Evolutionary conservation across 2,888 invertebrate genomes (phyloP).

Genomic region (Sminthurides aquaticus): DNA sequence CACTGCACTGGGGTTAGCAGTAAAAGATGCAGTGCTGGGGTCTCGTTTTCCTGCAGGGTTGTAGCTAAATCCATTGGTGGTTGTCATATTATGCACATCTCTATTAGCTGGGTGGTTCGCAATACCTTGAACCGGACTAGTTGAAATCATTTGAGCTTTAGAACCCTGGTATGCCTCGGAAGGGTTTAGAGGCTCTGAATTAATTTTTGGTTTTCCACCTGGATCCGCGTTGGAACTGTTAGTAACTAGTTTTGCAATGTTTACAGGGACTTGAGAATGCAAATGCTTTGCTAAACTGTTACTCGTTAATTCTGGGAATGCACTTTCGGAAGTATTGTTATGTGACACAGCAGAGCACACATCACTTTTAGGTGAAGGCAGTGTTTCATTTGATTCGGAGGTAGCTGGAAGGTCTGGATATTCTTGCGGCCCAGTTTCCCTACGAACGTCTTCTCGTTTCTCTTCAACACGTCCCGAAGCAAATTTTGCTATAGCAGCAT

Average conservation of each 20-base stretch:
- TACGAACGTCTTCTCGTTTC: slow-evolving; percentile 3
- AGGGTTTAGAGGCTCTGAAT: not conserved
- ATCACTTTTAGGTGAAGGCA: slow-evolving; percentile 21
- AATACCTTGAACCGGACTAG: slow-evolving; percentile 8
- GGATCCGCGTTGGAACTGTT: not conserved
- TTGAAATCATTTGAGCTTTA: slow-evolving; percentile 12
- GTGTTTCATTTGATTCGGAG: slow-evolving; percentile 2
- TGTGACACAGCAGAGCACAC: not conserved
- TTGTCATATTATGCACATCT: not conserved
- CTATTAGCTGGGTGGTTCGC: not conserved
- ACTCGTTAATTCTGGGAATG: slow-evolving; percentile 18
- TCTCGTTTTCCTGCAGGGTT: not conserved
- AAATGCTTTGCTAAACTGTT: not conserved
- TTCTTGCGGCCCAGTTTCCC: slow-evolving; percentile 12
- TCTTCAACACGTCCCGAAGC: slow-evolving; percentile 12
- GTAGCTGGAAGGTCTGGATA: slow-evolving; percentile 15
- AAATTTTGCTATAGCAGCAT: slow-evolving; percentile 18
- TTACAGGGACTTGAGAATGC: not conserved
- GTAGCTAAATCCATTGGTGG: not conserved
- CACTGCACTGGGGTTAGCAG: not conserved
- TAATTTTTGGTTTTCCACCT: not conserved
- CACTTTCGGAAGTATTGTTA: slow-evolving; percentile 6
- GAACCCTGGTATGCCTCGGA: too few species aligned
- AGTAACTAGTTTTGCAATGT: not conserved
- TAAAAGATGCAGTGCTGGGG: not conserved